These are phyloP conservation scores for Platycercus adscitus DNA, from an alignment of 2,113 vertebrate species.

Conservation along the genomic window DNA sequence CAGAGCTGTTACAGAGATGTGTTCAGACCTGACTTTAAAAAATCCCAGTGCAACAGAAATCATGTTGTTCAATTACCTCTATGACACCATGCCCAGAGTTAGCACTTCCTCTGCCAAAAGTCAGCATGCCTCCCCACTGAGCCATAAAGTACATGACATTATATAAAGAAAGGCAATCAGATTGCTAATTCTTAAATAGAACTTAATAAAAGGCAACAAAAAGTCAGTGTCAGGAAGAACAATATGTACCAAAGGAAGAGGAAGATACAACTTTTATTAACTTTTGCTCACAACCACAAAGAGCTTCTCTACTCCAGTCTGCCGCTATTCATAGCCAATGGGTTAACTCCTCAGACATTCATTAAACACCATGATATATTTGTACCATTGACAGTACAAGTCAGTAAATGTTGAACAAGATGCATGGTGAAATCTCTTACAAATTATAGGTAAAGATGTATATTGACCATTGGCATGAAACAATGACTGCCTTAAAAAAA, in stretches of 20 bases:
- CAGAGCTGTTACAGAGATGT: not conserved
- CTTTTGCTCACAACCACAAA: not conserved
- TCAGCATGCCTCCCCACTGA: not conserved
- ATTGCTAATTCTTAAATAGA: constrained; percentile 13
- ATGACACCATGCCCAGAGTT: not conserved
- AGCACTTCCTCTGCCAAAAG: not conserved
- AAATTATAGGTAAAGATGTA: constrained; percentile 17
- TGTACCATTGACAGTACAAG: constrained; percentile 16
- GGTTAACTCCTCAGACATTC: not conserved
- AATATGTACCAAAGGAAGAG: not conserved
- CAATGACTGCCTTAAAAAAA: not conserved
- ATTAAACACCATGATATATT: not conserved
- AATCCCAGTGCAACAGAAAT: not conserved
- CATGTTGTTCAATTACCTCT: not conserved
- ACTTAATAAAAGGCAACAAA: not conserved
- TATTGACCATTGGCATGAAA: not conserved
- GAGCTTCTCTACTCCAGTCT: not conserved
- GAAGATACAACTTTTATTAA: not conserved
- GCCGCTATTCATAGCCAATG: not conserved
- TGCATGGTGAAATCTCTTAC: not conserved
- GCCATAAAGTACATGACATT: not conserved
- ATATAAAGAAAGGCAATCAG: not conserved
- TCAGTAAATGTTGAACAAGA: constrained; percentile 16
- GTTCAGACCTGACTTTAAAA: not conserved
- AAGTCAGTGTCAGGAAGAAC: not conserved